Conservation (phyloP, 2,888 invertebrate genomes). For the Hofmannophila pseudospretella region DNA sequence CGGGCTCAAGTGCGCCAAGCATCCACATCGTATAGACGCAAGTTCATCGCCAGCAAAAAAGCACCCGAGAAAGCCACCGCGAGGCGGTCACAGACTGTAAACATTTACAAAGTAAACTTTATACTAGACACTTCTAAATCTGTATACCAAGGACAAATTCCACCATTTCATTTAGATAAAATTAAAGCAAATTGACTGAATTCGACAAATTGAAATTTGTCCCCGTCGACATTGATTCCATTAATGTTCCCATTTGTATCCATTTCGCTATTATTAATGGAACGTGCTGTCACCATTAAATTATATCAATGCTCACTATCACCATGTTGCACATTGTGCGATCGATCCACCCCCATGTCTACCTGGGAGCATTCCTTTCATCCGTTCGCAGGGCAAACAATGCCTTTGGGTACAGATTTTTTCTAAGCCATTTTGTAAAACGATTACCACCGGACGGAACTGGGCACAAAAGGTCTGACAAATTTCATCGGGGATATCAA, state of each 20-base stretch:
- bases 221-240: slow-evolving; percentile 25
- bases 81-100: slow-evolving; percentile 19
- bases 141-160: slow-evolving; percentile 24
- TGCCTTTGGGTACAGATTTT: slow-evolving; percentile 44
- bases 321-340: slow-evolving; percentile 37
- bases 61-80: slow-evolving; percentile 34
- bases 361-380: slow-evolving; percentile 50
- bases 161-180: slow-evolving; percentile 1
- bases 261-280: slow-evolving; percentile 43
- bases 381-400: slow-evolving; percentile 51
- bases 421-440: slow-evolving; percentile 47
- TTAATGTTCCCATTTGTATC: slow-evolving; percentile 45
- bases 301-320: slow-evolving; percentile 44
- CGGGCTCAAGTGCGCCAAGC: slow-evolving; percentile 59
- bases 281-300: slow-evolving; percentile 46
- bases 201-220: slow-evolving; percentile 14
- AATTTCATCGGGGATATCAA: slow-evolving; percentile 60
- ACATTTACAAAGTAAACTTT: slow-evolving; percentile 32
- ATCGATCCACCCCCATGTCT: slow-evolving; percentile 53
- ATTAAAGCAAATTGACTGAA: not conserved
- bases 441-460: slow-evolving; percentile 72
- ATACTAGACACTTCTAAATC: slow-evolving; percentile 24
- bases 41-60: slow-evolving; percentile 49
- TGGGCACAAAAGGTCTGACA: slow-evolving; percentile 62
- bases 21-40: slow-evolving; percentile 55